phyloP scores from a whole-genome alignment of 2,113 vertebrate genomes.

The Bettongia penicillata region DNA sequence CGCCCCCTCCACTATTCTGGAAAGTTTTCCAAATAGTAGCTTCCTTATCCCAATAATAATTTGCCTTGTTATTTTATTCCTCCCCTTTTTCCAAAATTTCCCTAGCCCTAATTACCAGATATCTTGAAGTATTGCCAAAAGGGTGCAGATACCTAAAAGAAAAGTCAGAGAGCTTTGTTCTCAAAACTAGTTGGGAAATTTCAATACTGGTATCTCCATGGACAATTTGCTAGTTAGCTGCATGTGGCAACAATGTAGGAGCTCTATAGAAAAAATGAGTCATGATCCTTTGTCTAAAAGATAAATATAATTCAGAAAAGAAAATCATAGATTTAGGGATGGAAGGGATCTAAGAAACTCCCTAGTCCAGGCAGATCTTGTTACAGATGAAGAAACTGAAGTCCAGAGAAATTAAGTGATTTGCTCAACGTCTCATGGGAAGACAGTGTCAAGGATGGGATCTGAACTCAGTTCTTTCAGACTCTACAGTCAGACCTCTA shows the following conservation, averaged over 20 bases:
- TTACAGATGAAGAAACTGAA: not conserved
- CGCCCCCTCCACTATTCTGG: not conserved
- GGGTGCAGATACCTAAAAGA: not conserved
- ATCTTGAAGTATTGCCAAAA: not conserved
- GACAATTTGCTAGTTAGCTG: not conserved
- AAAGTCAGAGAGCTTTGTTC: not conserved
- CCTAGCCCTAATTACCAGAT: not conserved
- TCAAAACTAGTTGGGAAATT: not conserved
- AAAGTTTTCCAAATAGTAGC: constrained; percentile 1
- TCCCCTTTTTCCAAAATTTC: not conserved
- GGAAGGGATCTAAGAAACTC: not conserved
- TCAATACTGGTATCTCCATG: not conserved
- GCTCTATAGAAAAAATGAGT: not conserved
- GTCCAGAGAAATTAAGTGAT: not conserved
- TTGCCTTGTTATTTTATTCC: constrained; percentile 21
- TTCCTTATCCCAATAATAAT: not conserved
- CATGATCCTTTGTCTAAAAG: not conserved
- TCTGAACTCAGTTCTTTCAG: not conserved
- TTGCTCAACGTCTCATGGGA: not conserved
- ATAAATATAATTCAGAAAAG: not conserved
- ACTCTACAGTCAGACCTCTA: not conserved
- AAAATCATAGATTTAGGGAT: not conserved
- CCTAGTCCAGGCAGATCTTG: not conserved
- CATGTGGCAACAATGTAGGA: not conserved
- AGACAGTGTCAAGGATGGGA: not conserved